Conservation (phyloP, 2,113 vertebrate genomes). For the Gymnogyps californianus region DNA sequence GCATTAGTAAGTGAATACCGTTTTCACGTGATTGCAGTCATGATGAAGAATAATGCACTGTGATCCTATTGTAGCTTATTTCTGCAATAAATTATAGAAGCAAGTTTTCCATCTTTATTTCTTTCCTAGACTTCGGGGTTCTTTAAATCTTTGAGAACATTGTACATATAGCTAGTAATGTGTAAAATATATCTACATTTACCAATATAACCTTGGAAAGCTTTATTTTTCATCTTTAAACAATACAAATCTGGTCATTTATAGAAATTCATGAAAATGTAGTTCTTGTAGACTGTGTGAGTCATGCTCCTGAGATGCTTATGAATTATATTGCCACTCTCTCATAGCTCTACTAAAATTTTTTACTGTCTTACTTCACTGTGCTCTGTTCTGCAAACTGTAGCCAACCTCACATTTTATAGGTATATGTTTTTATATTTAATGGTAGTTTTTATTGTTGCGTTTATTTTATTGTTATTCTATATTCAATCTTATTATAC, state of each 20-base stretch:
- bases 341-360: slow-evolving; percentile 2
- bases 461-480: slow-evolving; percentile 14
- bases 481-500: background rate
- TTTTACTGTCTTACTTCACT: background rate
- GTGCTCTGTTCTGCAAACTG: background rate
- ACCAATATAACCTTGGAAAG: background rate
- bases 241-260: background rate
- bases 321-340: slow-evolving; percentile 2
- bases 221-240: background rate
- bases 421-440: background rate
- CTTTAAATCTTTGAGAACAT: background rate
- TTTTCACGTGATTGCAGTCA: background rate
- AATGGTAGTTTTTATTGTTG: background rate
- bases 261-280: slow-evolving; percentile 1
- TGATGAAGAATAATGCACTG: background rate
- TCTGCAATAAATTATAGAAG: background rate
- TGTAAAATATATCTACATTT: background rate
- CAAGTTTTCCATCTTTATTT: background rate
- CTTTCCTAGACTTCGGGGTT: background rate
- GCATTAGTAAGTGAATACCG: background rate
- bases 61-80: background rate
- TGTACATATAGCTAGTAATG: background rate
- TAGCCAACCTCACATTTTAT: background rate
- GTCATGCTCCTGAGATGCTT: background rate
- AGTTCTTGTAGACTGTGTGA: background rate